Evolutionary conservation across 2,113 vertebrate species (phyloP).

Genomic region (Tachuris rubrigastra): DNA sequence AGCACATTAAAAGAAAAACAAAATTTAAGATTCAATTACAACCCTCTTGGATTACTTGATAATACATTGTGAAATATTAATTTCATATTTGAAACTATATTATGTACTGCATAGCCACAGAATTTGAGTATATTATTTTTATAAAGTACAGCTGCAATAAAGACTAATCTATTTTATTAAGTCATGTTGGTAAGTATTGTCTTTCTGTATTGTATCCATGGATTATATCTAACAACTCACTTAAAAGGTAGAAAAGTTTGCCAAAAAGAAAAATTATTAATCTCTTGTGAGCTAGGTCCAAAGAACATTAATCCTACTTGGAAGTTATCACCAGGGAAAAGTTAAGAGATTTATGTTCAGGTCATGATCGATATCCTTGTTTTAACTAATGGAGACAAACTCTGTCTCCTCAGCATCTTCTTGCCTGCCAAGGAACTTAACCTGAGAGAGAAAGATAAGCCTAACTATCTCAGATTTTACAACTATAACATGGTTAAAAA

Average conservation of each 20-base stretch:
- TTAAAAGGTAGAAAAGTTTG: neutral
- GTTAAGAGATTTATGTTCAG: slow-evolving; percentile 15
- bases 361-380: neutral
- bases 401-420: neutral
- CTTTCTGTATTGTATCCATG: neutral
- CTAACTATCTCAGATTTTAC: neutral
- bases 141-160: neutral
- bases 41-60: neutral
- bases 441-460: neutral
- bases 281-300: neutral
- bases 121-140: neutral
- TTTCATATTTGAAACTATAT: neutral
- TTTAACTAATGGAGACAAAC: slow-evolving; percentile 32
- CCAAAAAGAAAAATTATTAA: neutral
- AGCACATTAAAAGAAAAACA: neutral
- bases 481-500: neutral
- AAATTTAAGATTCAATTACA: neutral
- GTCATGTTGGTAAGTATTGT: neutral
- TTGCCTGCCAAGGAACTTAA: neutral
- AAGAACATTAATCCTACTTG: neutral
- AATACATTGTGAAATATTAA: neutral
- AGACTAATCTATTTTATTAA: neutral
- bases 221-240: neutral
- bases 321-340: neutral
- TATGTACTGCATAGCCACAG: neutral